phyloP scores from a whole-genome alignment of 1,140 invertebrate species.

The Paralvinella palmiformis region DNA sequence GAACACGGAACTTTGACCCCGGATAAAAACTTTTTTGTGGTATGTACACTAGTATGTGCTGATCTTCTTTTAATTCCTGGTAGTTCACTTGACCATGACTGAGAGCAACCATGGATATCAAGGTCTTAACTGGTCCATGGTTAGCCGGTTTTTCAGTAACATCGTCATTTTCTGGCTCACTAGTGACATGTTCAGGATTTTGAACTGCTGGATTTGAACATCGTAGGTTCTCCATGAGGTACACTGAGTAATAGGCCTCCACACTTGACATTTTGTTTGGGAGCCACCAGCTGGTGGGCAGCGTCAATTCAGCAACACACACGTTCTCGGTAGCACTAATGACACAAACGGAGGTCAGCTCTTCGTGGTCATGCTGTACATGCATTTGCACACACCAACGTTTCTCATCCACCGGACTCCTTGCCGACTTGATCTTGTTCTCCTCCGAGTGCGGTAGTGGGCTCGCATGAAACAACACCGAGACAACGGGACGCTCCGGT shows the following conservation, averaged over 20 bases:
- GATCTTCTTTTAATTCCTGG: constrained; percentile 71
- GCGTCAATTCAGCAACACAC: constrained; percentile 9
- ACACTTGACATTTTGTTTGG: constrained; percentile 55
- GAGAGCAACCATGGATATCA: constrained; percentile 57
- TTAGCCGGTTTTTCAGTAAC: constrained; percentile 63
- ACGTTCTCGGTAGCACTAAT: constrained; percentile 8
- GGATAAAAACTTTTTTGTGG: constrained; percentile 80
- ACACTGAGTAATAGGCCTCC: constrained; percentile 16
- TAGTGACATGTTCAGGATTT: constrained; percentile 22
- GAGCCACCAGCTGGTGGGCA: constrained; percentile 50
- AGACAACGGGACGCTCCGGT: constrained; percentile 75
- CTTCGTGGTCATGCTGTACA: constrained; percentile 60
- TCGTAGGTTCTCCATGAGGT: constrained; percentile 14
- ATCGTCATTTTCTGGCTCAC: constrained; percentile 5
- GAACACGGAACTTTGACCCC: constrained; percentile 76
- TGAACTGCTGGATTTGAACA: constrained; percentile 49
- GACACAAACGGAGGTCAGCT: constrained; percentile 13
- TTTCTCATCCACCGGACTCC: background rate
- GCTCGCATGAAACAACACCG: constrained; percentile 83
- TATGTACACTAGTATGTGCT: constrained; percentile 74
- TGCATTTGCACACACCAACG: constrained; percentile 18
- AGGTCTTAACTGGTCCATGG: constrained; percentile 21
- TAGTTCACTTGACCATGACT: constrained; percentile 71
- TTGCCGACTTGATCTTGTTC: constrained; percentile 36
- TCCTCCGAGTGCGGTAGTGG: constrained; percentile 21